Conservation (phyloP, 1,140 invertebrate species). For the Drosophila repletoides region DNA sequence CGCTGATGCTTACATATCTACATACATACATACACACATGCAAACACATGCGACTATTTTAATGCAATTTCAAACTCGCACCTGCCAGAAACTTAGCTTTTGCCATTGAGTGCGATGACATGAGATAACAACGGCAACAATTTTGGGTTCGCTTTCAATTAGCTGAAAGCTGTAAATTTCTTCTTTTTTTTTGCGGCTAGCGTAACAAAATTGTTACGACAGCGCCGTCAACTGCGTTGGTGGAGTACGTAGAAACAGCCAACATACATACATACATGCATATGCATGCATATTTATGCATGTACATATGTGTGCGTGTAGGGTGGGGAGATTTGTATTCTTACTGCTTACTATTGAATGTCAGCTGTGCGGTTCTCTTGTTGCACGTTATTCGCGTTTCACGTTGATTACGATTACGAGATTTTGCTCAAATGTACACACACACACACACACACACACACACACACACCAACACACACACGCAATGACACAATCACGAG, state of each 20-base stretch:
- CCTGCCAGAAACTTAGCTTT: conserved; percentile 17
- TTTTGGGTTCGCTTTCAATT: conserved; percentile 55
- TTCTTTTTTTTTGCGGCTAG: conserved; percentile 33
- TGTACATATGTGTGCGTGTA: neutral
- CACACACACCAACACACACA: no score
- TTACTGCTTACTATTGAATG: conserved; percentile 39
- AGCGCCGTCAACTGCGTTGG: conserved; percentile 30
- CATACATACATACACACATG: no score
- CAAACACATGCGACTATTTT: conserved; percentile 61
- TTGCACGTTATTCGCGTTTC: conserved; percentile 44
- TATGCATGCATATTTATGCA: no score
- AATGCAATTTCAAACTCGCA: conserved; percentile 46
- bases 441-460: conserved; percentile 11
- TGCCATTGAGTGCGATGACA: conserved; percentile 61
- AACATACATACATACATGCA: no score
- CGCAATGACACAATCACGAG: neutral
- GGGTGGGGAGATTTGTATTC: conserved; percentile 15
- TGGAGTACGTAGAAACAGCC: conserved; percentile 22
- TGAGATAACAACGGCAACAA: conserved; percentile 28
- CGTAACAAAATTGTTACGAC: conserved; percentile 45
- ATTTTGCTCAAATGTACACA: no score
- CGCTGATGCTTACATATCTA: conserved; percentile 35
- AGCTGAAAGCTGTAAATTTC: conserved; percentile 56
- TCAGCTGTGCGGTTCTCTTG: conserved; percentile 47
- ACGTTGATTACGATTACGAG: conserved; percentile 46